These are phyloP conservation scores for Periphyllus acericola DNA, from an alignment of 2,888 invertebrate genomes.

Conservation along the genomic window DNA sequence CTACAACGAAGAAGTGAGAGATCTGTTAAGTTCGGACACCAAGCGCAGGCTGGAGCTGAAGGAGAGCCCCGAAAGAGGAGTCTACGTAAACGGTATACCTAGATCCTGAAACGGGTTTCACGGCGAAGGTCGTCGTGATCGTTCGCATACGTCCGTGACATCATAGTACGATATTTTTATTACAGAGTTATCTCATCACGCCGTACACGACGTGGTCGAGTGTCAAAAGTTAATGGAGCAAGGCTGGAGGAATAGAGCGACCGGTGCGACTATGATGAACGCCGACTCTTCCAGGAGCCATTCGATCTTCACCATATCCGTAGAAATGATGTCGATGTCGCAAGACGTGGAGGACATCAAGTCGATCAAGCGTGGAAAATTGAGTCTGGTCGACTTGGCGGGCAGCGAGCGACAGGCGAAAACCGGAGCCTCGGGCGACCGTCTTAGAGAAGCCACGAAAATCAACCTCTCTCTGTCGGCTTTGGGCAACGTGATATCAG, in stretches of 20 bases:
- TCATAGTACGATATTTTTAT: constrained; percentile 53
- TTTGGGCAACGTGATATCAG: constrained; percentile 89
- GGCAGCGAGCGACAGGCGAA: constrained; percentile 88
- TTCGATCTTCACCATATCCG: constrained; percentile 85
- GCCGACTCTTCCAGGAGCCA: constrained; percentile 86
- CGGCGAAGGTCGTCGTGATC: too few relatives aligned
- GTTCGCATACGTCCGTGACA: constrained; percentile 58
- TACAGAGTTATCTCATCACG: constrained; percentile 76
- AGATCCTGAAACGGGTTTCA: too few relatives aligned
- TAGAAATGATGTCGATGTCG: constrained; percentile 79
- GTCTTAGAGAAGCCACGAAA: constrained; percentile 88
- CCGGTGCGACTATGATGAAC: constrained; percentile 90
- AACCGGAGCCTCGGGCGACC: constrained; percentile 84
- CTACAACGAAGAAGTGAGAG: constrained; percentile 83
- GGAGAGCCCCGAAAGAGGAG: constrained; percentile 75
- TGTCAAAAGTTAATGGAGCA: constrained; percentile 79
- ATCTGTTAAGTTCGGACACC: constrained; percentile 73
- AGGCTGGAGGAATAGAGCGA: constrained; percentile 83
- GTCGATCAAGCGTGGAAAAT: constrained; percentile 75
- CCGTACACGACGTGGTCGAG: constrained; percentile 81
- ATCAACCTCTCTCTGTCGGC: constrained; percentile 89
- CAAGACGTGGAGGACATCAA: constrained; percentile 63
- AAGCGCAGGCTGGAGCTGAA: constrained; percentile 75
- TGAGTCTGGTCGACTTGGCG: constrained; percentile 89
- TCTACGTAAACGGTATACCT: constrained; percentile 73